Evolutionary conservation across 1,140 invertebrate species (phyloP), one percentile per base, ranked within the genome.

Genomic region (Dendroctonus ponderosae): DNA sequence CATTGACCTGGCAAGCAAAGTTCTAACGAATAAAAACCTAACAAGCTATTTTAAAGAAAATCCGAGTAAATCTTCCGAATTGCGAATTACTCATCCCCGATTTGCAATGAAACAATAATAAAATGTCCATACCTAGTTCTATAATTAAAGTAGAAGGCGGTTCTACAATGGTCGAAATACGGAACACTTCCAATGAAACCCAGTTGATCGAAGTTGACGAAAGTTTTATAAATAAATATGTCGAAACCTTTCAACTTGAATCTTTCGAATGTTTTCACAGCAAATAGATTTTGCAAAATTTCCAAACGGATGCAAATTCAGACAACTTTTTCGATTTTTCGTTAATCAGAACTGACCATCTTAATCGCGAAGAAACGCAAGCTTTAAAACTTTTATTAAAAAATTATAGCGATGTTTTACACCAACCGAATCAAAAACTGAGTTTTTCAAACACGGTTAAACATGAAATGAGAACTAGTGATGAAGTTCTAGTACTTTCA

Each of bases 1-100:
- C 44, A 70, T 73, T 42, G 66, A 71, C 61, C 26, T 73, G 43
- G 26, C 12, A 0, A 70, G 66, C 40, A 39, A 66, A 59, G 14
- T 5, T 39, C 15, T 71, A 54, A 8, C 26, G 48, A 71, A 66
- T 46, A 9, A 65, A 8, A 40, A 15, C 15, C 50, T 15, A 6
- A 43, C 68, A 65, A 71, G 70, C 11, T 59, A 64, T 5, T 68
- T 68, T 43, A 57, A 65, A 56, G 39, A 44, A 15, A 12, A 65
- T 56, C 26, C 15, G 57, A 39, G 57, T 53, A 3, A 40, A 65
- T 14, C 26, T 56, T 9, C 42, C 40, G 3, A 53, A 53, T 26
- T 41, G 11, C n/a, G 60, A 62, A 52, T 38, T 61, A 44, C n/a
- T 46, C 9, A 59, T 59, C 8, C 41, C 56, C 11, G 5, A 37